These are phyloP conservation scores for Kradibia gibbosae DNA, from an alignment of 1,140 invertebrate species.

Conservation along the genomic window DNA sequence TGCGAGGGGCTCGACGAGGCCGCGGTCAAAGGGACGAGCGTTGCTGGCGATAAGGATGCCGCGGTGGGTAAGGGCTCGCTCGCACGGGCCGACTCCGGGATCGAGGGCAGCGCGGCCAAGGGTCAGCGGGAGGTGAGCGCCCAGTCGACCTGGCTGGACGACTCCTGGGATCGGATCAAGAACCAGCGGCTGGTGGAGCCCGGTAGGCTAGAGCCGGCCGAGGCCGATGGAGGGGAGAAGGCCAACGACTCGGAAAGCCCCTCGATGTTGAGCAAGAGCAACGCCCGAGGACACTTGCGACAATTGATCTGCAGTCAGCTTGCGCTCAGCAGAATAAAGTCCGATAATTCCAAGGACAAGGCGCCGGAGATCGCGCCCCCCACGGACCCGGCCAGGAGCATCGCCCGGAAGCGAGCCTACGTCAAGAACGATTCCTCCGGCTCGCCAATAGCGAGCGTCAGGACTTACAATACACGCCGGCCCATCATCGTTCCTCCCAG, in stretches of 20 bases:
- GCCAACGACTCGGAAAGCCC: conserved; percentile 19
- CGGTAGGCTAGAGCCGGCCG: background rate
- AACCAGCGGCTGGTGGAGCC: background rate
- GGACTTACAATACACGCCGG: conserved; percentile 49
- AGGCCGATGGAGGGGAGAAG: background rate
- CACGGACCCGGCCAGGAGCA: background rate
- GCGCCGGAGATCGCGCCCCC: background rate
- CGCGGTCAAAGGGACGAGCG: background rate
- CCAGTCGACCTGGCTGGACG: conserved; percentile 58
- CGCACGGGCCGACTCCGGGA: background rate
- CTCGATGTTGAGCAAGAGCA: background rate
- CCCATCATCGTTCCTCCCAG: conserved; percentile 42
- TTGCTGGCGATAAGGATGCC: background rate
- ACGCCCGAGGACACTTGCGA: background rate
- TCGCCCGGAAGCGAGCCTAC: background rate
- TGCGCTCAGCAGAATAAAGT: background rate
- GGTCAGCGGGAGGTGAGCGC: no score
- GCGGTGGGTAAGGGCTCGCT: background rate
- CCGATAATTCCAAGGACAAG: conserved; percentile 5
- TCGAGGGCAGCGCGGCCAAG: background rate
- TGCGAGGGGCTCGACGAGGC: no score
- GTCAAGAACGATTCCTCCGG: conserved; percentile 38
- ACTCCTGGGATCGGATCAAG: conserved; percentile 62
- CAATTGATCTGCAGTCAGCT: background rate
- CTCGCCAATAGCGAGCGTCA: conserved; percentile 56